Percentiles rank a stretch among this genome's conserved stretches.
These are phyloP conservation scores for Bursaphelenchus okinawaensis DNA, from an alignment of 2,888 invertebrate species.

Conservation along the genomic window DNA sequence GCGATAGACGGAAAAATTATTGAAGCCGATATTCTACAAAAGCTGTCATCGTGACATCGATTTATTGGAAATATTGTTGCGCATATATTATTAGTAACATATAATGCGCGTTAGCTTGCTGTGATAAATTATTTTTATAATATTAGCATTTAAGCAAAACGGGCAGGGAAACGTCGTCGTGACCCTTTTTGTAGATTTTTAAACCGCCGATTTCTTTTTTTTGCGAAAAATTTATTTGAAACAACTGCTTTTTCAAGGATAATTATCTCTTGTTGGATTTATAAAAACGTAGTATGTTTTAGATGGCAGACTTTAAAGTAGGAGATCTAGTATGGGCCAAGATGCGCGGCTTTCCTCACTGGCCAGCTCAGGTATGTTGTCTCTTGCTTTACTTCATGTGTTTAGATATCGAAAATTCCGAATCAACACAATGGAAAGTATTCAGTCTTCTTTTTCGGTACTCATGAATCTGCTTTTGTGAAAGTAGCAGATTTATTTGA, in stretches of 20 bases:
- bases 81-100: too few species aligned
- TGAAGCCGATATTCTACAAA: too few species aligned
- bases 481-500: slow-evolving; percentile 40
- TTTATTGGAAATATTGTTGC: too few species aligned
- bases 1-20: too few species aligned
- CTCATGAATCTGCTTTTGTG: slow-evolving; percentile 49
- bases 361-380: slow-evolving; percentile 77
- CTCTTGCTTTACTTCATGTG: not conserved
- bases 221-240: not conserved
- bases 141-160: too few species aligned
- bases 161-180: not conserved
- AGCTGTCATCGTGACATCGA: too few species aligned
- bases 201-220: not conserved
- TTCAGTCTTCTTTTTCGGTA: slow-evolving; percentile 51
- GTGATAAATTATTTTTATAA: too few species aligned
- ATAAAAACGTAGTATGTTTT: not conserved
- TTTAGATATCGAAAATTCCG: slow-evolving; percentile 13
- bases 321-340: slow-evolving; percentile 81
- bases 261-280: not conserved
- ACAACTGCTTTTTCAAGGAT: not conserved
- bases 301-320: slow-evolving; percentile 30
- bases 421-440: slow-evolving; percentile 23
- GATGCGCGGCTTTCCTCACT: slow-evolving; percentile 89
- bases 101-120: too few species aligned
- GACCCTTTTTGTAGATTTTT: not conserved